phyloP scores from a whole-genome alignment of 2,888 invertebrate genomes.

The Coelopa pilipes region DNA sequence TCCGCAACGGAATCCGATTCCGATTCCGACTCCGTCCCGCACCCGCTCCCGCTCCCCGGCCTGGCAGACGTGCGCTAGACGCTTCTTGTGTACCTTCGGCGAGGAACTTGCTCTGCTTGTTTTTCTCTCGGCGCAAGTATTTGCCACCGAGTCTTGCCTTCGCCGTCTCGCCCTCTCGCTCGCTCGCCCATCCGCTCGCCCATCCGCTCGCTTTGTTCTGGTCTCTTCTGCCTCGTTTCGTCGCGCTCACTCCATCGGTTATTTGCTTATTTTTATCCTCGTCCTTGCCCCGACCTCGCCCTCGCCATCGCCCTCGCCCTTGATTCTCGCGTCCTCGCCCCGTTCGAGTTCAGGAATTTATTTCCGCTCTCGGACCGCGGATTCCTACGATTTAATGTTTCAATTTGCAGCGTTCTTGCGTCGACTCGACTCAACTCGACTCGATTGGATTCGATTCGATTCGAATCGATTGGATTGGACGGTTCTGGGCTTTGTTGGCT shows the following conservation, averaged over 20 bases:
- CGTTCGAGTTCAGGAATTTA: constrained; percentile 1
- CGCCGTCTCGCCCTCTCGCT: too few relatives aligned
- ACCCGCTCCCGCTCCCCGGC: background rate
- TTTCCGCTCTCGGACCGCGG: background rate
- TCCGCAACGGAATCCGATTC: constrained; percentile 14
- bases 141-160: constrained; percentile 52
- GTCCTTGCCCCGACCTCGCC: background rate
- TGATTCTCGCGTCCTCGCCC: background rate
- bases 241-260: too few relatives aligned
- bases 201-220: too few relatives aligned
- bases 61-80: constrained; percentile 56
- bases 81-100: constrained; percentile 52
- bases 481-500: too few relatives aligned
- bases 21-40: constrained; percentile 6
- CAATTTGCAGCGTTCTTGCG: constrained; percentile 10
- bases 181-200: too few relatives aligned
- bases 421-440: background rate
- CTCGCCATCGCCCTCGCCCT: background rate
- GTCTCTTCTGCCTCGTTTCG: too few relatives aligned
- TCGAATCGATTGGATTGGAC: constrained; percentile 6
- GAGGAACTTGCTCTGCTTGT: constrained; percentile 7
- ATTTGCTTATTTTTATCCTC: constrained; percentile 23
- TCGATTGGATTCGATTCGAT: background rate
- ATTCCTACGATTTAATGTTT: constrained; percentile 24
- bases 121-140: constrained; percentile 24